A percentile compares a stretch with the other conserved stretches of the same genome.
phyloP scores from a whole-genome alignment of 2,113 vertebrate genomes.

The Ursus arctos region DNA sequence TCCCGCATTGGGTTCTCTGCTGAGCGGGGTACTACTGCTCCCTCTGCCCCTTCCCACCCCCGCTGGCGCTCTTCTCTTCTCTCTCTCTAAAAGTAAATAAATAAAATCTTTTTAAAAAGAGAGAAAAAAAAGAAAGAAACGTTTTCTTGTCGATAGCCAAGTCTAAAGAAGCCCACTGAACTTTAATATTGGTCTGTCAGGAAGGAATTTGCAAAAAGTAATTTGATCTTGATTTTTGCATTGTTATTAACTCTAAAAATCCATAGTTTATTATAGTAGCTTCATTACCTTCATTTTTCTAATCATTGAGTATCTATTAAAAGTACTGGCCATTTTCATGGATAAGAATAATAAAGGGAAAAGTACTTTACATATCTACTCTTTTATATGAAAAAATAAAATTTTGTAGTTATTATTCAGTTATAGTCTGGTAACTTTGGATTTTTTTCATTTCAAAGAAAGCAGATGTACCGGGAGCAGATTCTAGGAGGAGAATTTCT shows the following conservation, averaged over 20 bases:
- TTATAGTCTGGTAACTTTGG: background rate
- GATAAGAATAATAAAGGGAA: background rate
- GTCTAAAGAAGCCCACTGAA: background rate
- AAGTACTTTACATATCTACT: background rate
- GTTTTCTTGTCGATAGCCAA: background rate
- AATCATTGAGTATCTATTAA: background rate
- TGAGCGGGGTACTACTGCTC: too few relatives aligned
- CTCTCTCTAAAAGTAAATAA: too few relatives aligned
- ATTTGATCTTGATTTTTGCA: background rate
- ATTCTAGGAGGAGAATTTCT: background rate
- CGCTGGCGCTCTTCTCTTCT: too few relatives aligned
- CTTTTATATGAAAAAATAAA: background rate
- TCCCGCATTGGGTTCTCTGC: too few relatives aligned
- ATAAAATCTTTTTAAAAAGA: too few relatives aligned
- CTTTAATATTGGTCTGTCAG: constrained; percentile 3
- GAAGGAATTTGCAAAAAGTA: background rate
- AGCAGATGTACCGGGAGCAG: background rate
- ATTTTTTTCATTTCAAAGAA: constrained; percentile 5
- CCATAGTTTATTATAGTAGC: background rate
- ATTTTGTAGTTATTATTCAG: background rate
- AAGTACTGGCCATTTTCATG: background rate
- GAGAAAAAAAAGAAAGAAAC: background rate
- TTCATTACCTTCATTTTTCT: constrained; percentile 31
- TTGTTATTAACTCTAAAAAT: background rate
- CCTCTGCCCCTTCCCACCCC: too few relatives aligned